Base-by-base conservation (phyloP, 2,797 vertebrate species). In the Tolypeutes matacus region DNA sequence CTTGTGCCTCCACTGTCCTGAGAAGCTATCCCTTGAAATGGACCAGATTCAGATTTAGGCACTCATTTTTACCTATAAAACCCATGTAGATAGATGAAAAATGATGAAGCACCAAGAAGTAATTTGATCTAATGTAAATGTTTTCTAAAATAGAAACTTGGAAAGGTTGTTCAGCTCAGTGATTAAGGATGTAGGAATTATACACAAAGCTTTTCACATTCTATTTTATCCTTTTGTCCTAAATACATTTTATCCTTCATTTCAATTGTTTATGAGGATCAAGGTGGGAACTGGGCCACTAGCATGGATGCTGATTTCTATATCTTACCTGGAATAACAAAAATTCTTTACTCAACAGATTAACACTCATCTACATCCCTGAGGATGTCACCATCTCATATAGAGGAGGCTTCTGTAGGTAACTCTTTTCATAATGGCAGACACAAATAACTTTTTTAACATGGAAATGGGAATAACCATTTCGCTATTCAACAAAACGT, bases 111-210 rank as follows among this genome's bases (percentile, higher is more conserved):
- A 83, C 42, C n/a, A 56, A 73, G 39, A 70, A 39, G 29, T 31
- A 46, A 78, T 27, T 96, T 95, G 46, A 56, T 83, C 18, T 81
- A 91, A 89, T 91, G 21, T 36, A 89, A 62, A 88, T 31, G n/a
- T 49, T 18, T 80, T 92, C 51, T 51, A 27, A 62, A 93, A 89
- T 81, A 29, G 70, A 81, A 76, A 64, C 49, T 10, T 39, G 39
- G 21, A 39, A 17, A 89, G 58, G n/a, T 7, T 39, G 9, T 12
- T 84, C 21, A 53, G 34, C 72, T 23, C 12, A 70, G 49, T 39
- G 36, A 77, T 42, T 72, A 60, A 86, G 23, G 18, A 29, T 17
- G 21, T 42, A 76, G 8, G 5, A 39, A 39, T 39, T 39, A 39
- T 39, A 7, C 39, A 39, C 7, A 39, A 72, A 64, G 53, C 23